Evolutionary conservation across 1,140 invertebrate genomes (phyloP), one percentile per base, ranked within the genome.

Genomic region (Saccostrea cuccullata): DNA sequence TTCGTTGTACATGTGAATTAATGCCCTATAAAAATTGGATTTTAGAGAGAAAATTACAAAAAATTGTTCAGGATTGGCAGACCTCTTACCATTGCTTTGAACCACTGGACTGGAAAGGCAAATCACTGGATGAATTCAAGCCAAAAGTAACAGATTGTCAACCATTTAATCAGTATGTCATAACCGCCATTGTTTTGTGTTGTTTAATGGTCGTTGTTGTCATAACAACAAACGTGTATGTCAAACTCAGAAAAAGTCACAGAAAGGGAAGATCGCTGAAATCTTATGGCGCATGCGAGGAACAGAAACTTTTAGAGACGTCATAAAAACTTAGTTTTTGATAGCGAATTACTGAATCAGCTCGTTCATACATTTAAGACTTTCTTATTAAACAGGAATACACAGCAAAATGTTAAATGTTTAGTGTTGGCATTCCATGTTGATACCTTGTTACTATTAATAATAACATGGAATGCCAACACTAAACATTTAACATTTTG

Each of bases 21-120:
- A 77, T 77, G 70, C 70, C 70, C 8, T 77, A 77, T 26, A 77
- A 77, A 36, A 77, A 77, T 26, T 77, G 70, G 70, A 26, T 36
- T 3, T 11, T 30, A 1, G 70, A 77, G 15, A 77, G 3, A 77
- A 77, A 77, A 30, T 30, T 77, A 12, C 23, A 6, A 36, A 30
- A 36, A 77, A 77, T 77, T 17, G 13, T 77, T 36, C 9, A 77
- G 26, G 70, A 77, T 8, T 77, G 70, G 70, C 26, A 26, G 4
- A 36, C 6, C 15, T 15, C 23, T 15, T 77, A 77, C 26, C 70
- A 40, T 5, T 77, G 70, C 5, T 26, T 26, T 15, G 15, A 77
- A 77, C 70, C 70, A 15, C 26, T 0, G 5, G 1, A 77, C 11
- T 77, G 70, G 70, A 36, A 15, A 77, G 26, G 70, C 11, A 9